Base-by-base conservation (phyloP, 2,888 invertebrate genomes). In the Hoplodrina ambigua region DNA sequence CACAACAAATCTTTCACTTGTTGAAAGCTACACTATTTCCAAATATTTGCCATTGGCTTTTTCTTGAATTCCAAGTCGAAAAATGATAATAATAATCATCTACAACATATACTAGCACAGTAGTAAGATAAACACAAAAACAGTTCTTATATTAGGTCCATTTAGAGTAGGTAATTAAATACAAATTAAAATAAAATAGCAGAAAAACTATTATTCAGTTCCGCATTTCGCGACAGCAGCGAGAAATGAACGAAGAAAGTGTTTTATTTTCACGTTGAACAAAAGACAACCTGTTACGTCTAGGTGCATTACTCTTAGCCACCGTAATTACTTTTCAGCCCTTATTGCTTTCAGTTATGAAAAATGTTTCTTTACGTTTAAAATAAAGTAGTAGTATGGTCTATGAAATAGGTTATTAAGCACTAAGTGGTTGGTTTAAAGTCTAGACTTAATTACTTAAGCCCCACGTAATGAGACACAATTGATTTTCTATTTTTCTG, bases 271-370 rank as follows among this genome's bases (percentile, higher is more conserved):
- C 37, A 59, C 62, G 30, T 11, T 44, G 64, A 19, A 82, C 75
- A 82, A 82, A 69, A 69, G 67, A 65, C 62, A 65, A 73, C 73
- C 78, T 77, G 73, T 77, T 73, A 78, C 73, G 7, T 65, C 19
- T 7, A 52, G 64, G 37, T 73, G 69, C 69, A 78, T 50, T 65
- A 62, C 72, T 59, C 53, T 50, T 37, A 63, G 62, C 53, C 25
- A 30, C 41, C 41, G 41, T 76, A 78, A 66, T 76, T 75, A 54
- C 46, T 62, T 62, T 62, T 46, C 65, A 65, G 57, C 46, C n/a
- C 30, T 30, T 50, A 62, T 50, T 50, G n/a, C 60, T 54, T 56
- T 20, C 50, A 68, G 41, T 33, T 63, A 65, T 53, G 44, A 11
- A 65, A 25, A 65, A 62, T 62, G 58, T 78, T 62, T 62, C 20